Evolutionary conservation across 2,797 vertebrate genomes (phyloP).

Genomic region (Phoxinus dragarum): DNA sequence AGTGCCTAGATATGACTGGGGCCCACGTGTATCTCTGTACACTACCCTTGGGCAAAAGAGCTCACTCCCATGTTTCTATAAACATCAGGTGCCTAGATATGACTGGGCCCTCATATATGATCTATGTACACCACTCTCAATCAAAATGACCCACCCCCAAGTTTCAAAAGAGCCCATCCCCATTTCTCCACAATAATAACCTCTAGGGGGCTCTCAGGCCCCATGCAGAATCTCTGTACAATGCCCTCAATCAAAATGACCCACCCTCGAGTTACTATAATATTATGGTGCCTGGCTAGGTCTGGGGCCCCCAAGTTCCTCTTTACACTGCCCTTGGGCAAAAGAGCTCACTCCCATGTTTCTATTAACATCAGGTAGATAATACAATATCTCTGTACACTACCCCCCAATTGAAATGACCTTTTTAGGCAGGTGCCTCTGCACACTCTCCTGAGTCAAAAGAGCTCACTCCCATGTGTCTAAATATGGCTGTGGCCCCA

Average conservation of each 20-base stretch:
- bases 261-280: neutral
- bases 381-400: neutral
- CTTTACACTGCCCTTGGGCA: neutral
- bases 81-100: neutral
- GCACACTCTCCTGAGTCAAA: neutral
- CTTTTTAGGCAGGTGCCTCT: neutral
- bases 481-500: neutral
- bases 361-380: neutral
- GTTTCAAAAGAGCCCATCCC: neutral
- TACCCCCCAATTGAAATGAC: neutral
- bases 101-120: neutral
- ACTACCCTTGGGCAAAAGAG: neutral
- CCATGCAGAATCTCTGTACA: neutral
- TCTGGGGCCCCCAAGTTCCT: neutral
- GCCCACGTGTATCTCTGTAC: neutral
- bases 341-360: neutral
- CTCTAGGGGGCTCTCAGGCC: neutral
- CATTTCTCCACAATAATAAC: neutral
- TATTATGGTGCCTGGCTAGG: neutral
- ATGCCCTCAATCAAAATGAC: neutral
- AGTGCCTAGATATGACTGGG: neutral
- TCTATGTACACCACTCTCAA: neutral
- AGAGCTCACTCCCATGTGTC: neutral
- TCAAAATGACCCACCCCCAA: neutral
- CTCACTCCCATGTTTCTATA: neutral